A percentile compares a stretch with the other conserved stretches of the same genome.
Evolutionary conservation across 2,113 vertebrate species (phyloP).

Genomic region (Pituophis catenifer): DNA sequence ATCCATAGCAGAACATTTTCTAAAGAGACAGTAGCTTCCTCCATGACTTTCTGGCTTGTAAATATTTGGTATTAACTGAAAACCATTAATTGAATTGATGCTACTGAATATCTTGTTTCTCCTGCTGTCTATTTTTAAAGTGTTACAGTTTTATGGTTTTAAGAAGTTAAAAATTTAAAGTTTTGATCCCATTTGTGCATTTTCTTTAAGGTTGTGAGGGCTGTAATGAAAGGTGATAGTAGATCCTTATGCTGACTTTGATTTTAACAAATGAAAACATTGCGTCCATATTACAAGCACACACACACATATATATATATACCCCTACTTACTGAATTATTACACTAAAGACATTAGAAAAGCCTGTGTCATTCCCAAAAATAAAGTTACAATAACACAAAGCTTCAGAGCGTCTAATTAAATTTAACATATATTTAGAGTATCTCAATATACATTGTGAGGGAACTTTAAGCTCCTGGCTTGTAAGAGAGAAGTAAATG

Average conservation of each 20-base stretch:
- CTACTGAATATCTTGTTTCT: not conserved
- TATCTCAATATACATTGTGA: not conserved
- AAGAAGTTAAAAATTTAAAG: not conserved
- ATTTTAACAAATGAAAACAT: not conserved
- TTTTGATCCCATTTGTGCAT: not conserved
- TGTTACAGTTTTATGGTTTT: not conserved
- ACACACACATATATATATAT: accelerated
- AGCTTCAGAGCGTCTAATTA: not conserved
- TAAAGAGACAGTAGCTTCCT: not conserved
- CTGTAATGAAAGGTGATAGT: not conserved
- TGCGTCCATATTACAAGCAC: not conserved
- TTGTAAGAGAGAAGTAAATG: not conserved
- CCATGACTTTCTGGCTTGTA: not conserved
- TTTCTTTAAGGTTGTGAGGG: not conserved
- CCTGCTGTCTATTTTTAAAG: not conserved
- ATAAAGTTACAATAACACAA: not conserved
- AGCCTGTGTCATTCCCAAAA: not conserved
- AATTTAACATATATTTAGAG: not conserved
- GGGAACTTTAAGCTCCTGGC: not conserved
- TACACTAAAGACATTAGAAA: not conserved
- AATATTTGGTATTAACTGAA: not conserved
- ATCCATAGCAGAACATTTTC: not conserved
- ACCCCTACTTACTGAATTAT: too few species aligned
- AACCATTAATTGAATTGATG: not conserved
- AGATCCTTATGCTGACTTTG: not conserved